Conservation (phyloP, 2,113 vertebrate species). For the Scolopax mira region DNA sequence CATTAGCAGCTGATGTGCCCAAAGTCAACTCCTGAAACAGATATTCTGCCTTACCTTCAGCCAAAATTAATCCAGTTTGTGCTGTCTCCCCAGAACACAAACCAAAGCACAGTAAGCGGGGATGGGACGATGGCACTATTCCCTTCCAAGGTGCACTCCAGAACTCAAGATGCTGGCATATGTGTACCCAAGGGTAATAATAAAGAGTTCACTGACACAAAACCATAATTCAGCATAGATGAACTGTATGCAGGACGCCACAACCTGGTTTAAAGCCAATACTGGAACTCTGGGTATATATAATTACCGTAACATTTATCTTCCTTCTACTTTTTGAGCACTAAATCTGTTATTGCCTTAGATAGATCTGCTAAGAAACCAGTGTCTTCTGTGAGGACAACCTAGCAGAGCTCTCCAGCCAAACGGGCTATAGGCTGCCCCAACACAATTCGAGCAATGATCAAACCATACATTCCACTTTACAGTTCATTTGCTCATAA, state of each 20-base stretch:
- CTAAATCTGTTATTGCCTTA: not conserved
- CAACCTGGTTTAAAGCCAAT: not conserved
- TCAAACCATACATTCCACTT: not conserved
- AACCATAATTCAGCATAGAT: rapidly evolving
- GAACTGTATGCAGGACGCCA: not conserved
- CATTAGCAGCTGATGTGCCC: not conserved
- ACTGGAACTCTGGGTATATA: no score
- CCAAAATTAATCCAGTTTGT: not conserved
- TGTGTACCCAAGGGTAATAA: rapidly evolving
- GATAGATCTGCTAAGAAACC: not conserved
- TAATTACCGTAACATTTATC: rapidly evolving
- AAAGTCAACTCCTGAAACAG: not conserved
- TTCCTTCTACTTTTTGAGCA: not conserved
- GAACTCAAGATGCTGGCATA: not conserved
- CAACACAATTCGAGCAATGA: not conserved
- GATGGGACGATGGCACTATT: rapidly evolving
- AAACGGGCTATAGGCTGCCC: not conserved
- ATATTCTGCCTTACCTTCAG: not conserved
- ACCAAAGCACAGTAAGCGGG: not conserved
- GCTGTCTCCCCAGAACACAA: rapidly evolving
- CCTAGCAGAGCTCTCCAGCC: not conserved
- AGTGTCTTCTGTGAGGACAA: not conserved
- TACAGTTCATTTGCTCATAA: not conserved
- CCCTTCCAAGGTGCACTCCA: not conserved
- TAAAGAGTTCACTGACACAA: not conserved